A percentile compares a stretch with the other conserved stretches of the same genome.
Conservation (phyloP, 1,140 invertebrate species). For the Bombus ignitus region DNA sequence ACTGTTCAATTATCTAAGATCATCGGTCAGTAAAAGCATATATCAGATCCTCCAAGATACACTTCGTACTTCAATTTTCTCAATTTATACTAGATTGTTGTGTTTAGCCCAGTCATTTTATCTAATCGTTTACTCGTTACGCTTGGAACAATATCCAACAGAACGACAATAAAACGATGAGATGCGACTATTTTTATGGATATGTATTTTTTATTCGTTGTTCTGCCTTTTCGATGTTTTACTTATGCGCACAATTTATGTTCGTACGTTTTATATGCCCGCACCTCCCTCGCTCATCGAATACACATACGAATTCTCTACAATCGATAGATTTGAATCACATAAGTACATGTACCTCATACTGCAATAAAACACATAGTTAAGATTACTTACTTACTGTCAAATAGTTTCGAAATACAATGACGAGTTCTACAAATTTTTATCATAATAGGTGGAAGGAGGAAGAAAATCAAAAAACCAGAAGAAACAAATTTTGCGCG, state of each 20-base stretch:
- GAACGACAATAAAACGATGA: background rate
- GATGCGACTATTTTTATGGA: background rate
- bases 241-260: conserved; percentile 22
- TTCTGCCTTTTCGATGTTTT: background rate
- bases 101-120: conserved; percentile 7
- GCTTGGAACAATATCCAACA: background rate
- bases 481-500: background rate
- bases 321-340: conserved; percentile 2
- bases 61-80: background rate
- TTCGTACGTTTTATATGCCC: conserved; percentile 10
- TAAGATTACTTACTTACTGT: background rate
- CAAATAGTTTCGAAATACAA: background rate
- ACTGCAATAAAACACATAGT: background rate
- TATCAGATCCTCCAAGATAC: background rate
- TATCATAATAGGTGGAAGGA: background rate
- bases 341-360: background rate
- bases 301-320: background rate
- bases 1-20: background rate
- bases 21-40: background rate
- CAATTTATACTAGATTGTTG: background rate
- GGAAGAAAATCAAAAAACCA: background rate
- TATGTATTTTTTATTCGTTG: background rate
- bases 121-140: background rate
- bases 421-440: background rate
- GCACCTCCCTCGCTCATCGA: background rate